Conservation (phyloP, 2,113 vertebrate genomes). For the Chaetodon trifascialis region DNA sequence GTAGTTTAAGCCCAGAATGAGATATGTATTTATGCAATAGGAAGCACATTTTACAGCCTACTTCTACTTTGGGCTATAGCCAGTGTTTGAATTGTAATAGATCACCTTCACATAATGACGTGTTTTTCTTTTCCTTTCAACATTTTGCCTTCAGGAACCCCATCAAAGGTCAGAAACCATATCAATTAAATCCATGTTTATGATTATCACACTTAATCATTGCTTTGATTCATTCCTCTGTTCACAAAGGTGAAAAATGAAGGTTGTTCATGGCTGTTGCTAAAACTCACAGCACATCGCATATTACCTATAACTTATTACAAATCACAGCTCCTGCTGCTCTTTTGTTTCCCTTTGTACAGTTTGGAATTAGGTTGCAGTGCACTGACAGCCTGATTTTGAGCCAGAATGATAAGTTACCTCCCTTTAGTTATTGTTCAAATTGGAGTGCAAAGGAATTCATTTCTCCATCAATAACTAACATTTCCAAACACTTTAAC, state of each 20-base stretch:
- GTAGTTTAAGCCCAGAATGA: not conserved
- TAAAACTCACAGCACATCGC: not conserved
- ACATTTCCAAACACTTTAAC: not conserved
- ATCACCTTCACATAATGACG: slow-evolving; percentile 1
- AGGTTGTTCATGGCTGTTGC: not conserved
- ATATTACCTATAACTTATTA: not conserved
- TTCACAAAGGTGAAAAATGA: not conserved
- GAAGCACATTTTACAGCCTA: not conserved
- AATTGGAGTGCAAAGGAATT: not conserved
- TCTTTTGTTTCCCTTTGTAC: not conserved
- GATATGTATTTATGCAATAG: not conserved
- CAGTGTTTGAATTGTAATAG: slow-evolving; percentile 18
- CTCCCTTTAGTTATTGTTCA: not conserved
- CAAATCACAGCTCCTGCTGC: not conserved
- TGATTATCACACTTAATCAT: slow-evolving; percentile 19
- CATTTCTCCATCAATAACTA: not conserved
- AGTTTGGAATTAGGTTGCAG: not conserved
- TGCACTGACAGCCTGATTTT: not conserved
- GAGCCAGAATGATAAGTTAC: not conserved
- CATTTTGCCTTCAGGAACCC: slow-evolving; percentile 37
- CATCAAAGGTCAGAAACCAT: slow-evolving; percentile 40
- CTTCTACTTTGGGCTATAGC: not conserved
- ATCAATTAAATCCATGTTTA: slow-evolving; percentile 42
- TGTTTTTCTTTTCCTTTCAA: slow-evolving; percentile 26
- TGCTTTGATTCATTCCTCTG: slow-evolving; percentile 7